Conservation (phyloP, 2,888 invertebrate species). For the Caenorhabditis uteleia region DNA sequence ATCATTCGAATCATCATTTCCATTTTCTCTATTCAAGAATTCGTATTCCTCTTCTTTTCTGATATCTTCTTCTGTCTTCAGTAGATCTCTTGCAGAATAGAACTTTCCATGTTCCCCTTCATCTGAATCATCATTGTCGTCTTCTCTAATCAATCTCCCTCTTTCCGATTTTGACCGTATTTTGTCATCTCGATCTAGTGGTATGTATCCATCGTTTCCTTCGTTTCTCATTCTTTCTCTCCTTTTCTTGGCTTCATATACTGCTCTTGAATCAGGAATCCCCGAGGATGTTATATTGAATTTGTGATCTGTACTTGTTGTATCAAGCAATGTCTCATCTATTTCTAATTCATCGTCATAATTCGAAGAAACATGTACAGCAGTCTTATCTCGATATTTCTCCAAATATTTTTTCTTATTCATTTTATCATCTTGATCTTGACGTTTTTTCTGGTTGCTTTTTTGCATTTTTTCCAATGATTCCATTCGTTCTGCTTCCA, state of each 20-base stretch:
- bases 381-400: conserved; percentile 38
- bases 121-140: conserved; percentile 54
- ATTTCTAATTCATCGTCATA: conserved; percentile 39
- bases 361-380: conserved; percentile 22
- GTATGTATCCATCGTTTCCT: conserved; percentile 76
- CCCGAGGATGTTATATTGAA: conserved; percentile 36
- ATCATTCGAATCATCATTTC: conserved; percentile 16
- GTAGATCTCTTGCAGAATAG: conserved; percentile 57
- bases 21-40: conserved; percentile 58
- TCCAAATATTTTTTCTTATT: conserved; percentile 44
- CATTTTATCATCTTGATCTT: conserved; percentile 25
- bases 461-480: conserved; percentile 26
- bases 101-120: conserved; percentile 53
- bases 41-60: conserved; percentile 59
- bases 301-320: conserved; percentile 10
- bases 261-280: conserved; percentile 96
- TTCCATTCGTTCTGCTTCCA: conserved; percentile 26
- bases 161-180: conserved; percentile 29
- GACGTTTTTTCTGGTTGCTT: conserved; percentile 27
- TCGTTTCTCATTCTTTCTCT: conserved; percentile 90
- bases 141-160: conserved; percentile 67
- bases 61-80: conserved; percentile 60
- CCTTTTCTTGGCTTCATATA: conserved; percentile 93
- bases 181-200: conserved; percentile 71
- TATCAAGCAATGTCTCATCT: conserved; percentile 16